Base-by-base conservation (phyloP, 2,113 vertebrate species). In the Peromyscus leucopus region DNA sequence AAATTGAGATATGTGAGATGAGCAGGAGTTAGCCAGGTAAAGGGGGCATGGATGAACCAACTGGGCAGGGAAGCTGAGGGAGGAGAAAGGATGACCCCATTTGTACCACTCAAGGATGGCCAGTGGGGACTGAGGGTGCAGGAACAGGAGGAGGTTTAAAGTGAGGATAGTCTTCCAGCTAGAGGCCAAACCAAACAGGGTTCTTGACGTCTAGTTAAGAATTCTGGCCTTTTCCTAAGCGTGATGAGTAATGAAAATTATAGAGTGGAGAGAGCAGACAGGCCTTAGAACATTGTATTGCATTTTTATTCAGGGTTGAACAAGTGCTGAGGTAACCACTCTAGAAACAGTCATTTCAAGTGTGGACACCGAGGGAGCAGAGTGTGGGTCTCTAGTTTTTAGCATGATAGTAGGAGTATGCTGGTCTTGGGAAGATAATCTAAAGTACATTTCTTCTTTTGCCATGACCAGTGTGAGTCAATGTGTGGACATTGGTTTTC, bases 101-200 rank as follows among this genome's bases (percentile, higher is more conserved):
- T 92, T 31, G 9, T 10, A 39, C 21, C 42, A 7, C 36, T 26
- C 22, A 46, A 65, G 51, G 71, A 48, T n/a, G 24, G 31, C 2
- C 59, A 33, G 12, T 2, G 7, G 17, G 22, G 3, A 5, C 21
- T 11, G 2, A 92, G 0, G 9, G 59, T 7, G 22, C 0, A 21
- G 26, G 75, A 80, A 24, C 31, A 57, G 24, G 24, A 33, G 31
- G 19, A 71, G 0, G 0, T 72, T 87, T 36, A 57, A 93, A 85
- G 72, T 6, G 28, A 92, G 69, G 36, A 17, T 63, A 12, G 3
- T 74, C 16, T 84, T 95, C 39, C 13, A 90, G n/a, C 22, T 22
- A 42, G n/a, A 84, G 57, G 16, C 22, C 39, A 84, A 28, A 71
- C 19, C 69, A n/a, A 65, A 57, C 12, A 87, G 19, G 19, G n/a